Base-by-base conservation (phyloP, 2,797 vertebrate genomes). In the Tragopan temminckii region DNA sequence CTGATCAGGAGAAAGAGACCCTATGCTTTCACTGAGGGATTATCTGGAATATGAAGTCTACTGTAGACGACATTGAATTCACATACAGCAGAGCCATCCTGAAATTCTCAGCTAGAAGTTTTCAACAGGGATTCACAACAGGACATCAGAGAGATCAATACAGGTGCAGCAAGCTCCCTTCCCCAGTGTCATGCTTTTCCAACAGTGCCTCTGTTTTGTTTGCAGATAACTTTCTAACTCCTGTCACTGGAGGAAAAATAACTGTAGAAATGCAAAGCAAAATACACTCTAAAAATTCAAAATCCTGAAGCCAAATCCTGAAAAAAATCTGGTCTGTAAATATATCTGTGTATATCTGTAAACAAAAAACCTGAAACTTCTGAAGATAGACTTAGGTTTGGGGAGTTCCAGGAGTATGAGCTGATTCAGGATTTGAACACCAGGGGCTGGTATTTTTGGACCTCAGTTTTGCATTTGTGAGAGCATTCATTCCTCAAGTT, bases 281-380 rank as follows among this genome's bases (percentile, higher is more conserved):
- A 64, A 24, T n/a, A 33, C 4, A 4, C 7, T 48, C 13, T 59
- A 36, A 91, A 72, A 58, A 9, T 16, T 82, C 57, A 69, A 81
- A 85, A 78, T 46, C 50, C 29, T 31, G 29, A 31, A 29, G 29
- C 8, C 35, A 88, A 88, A 74, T 42, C 50, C 25, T 31, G 25
- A 46, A 70, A 35, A 9, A 14, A 45, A 57, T 67, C 42, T 42
- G 15, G 12, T 58, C 21, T 7, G 11, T 31, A 35, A 17, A 15
- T 5, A 1, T 6, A 4, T 6, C 43, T 0, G 0, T 0, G 0
- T 23, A 1, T 7, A 58, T 21, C 38, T 88, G 59, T 14, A 43
- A 76, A 71, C 8, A 75, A 8, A 78, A 75, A 40, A 59, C 24
- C 43, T 52, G 25, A 13, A 16, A 7, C 12, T 46, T 83, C 38